Percentiles rank a stretch among this genome's conserved stretches.
Conservation (phyloP, 2,888 invertebrate genomes). For the Papilio demoleus region DNA sequence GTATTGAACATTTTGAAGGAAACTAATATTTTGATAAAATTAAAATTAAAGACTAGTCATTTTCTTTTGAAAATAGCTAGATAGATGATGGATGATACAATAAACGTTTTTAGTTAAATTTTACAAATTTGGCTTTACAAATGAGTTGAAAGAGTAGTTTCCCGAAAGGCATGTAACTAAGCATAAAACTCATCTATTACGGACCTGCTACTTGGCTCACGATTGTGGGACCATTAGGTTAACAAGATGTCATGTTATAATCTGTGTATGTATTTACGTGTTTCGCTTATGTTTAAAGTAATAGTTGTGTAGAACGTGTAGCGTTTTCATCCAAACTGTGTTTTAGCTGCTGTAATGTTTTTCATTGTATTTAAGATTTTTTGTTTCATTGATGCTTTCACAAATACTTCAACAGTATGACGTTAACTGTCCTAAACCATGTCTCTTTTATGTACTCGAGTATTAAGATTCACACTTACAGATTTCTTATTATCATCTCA, state of each 20-base stretch:
- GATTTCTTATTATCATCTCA: background rate
- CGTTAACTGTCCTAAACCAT: background rate
- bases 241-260: slow-evolving; percentile 45
- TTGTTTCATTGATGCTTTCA: background rate
- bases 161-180: slow-evolving; percentile 27
- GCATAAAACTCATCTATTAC: slow-evolving; percentile 22
- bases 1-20: slow-evolving; percentile 75
- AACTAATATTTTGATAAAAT: slow-evolving; percentile 69
- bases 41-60: slow-evolving; percentile 76
- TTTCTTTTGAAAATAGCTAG: slow-evolving; percentile 82
- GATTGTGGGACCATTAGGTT: slow-evolving; percentile 68
- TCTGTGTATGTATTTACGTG: slow-evolving; percentile 36
- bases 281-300: slow-evolving; percentile 39
- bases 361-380: background rate
- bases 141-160: slow-evolving; percentile 26
- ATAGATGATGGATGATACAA: slow-evolving; percentile 56
- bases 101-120: slow-evolving; percentile 39
- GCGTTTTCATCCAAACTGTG: slow-evolving; percentile 27
- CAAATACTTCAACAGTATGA: background rate
- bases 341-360: slow-evolving; percentile 13
- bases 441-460: background rate
- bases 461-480: background rate
- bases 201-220: slow-evolving; percentile 56
- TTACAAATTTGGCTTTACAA: slow-evolving; percentile 32
- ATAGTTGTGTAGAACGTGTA: slow-evolving; percentile 40